phyloP scores from a whole-genome alignment of 2,888 invertebrate genomes.

The Tipula vernalis region DNA sequence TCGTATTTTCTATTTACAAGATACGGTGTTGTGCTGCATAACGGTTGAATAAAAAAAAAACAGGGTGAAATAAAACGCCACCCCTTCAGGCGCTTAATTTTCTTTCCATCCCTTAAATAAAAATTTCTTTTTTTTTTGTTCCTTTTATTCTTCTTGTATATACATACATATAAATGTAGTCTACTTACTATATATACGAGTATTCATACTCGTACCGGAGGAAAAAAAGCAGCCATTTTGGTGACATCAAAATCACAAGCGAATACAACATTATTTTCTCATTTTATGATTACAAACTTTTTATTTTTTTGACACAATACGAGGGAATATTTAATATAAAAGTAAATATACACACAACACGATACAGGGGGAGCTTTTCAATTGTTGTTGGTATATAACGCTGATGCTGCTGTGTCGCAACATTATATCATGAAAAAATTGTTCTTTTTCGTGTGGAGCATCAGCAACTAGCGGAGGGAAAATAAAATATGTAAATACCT shows the following conservation, averaged over 20 bases:
- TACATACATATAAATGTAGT: background rate
- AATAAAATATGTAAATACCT: background rate
- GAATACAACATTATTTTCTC: background rate
- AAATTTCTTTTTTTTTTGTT: background rate
- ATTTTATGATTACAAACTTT: background rate
- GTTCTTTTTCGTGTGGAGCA: background rate
- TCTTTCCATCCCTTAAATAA: background rate
- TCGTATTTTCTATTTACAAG: background rate
- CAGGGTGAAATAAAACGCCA: background rate
- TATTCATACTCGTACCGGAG: background rate
- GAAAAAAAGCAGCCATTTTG: background rate
- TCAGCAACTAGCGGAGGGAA: background rate
- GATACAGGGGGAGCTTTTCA: background rate
- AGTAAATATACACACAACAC: background rate
- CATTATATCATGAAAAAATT: background rate
- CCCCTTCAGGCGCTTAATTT: background rate
- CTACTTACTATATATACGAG: background rate
- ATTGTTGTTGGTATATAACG: background rate
- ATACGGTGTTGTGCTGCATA: background rate
- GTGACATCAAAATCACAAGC: conserved; percentile 4
- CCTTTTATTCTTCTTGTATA: background rate
- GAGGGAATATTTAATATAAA: background rate
- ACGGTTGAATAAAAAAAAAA: background rate
- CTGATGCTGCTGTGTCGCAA: background rate
- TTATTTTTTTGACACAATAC: background rate